These are phyloP conservation scores for Melanotaenia boesemani DNA, from an alignment of 2,797 vertebrate species.

Conservation along the genomic window DNA sequence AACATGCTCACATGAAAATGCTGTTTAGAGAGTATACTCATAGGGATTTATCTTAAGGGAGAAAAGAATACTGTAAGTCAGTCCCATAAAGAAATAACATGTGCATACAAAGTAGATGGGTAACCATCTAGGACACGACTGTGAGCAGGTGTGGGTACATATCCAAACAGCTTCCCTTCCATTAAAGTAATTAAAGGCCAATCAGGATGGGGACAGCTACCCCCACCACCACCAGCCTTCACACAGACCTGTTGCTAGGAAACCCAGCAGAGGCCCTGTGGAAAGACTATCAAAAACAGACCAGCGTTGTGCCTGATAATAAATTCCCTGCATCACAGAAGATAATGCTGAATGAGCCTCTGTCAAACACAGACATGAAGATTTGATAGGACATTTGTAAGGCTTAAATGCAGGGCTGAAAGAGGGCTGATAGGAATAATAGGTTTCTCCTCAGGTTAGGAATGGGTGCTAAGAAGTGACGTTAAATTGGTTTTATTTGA, in stretches of 20 bases:
- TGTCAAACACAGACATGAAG: conserved; percentile 32
- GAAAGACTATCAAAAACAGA: conserved; percentile 59
- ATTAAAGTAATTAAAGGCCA: conserved; percentile 72
- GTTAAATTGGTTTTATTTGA: conserved; percentile 14
- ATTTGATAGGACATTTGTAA: conserved; percentile 14
- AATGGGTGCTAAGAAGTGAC: neutral
- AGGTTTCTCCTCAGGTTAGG: conserved; percentile 6
- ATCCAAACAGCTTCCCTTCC: conserved; percentile 49
- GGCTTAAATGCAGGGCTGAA: neutral
- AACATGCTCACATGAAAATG: conserved; percentile 3
- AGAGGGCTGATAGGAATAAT: neutral
- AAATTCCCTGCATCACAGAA: conserved; percentile 41
- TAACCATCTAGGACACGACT: conserved; percentile 16
- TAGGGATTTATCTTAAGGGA: conserved; percentile 3
- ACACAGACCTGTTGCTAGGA: conserved; percentile 79
- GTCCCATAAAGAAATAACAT: conserved; percentile 13
- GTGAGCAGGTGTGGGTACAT: conserved; percentile 15
- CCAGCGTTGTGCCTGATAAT: conserved; percentile 42
- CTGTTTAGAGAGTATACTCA: neutral
- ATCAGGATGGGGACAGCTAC: conserved; percentile 58
- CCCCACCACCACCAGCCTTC: conserved; percentile 39
- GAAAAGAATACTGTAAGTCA: conserved; percentile 1
- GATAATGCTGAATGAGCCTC: conserved; percentile 24
- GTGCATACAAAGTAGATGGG: conserved; percentile 20
- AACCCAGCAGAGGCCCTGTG: conserved; percentile 56